Evolutionary conservation across 2,797 vertebrate genomes (phyloP).

Genomic region (Garrulus glandarius): DNA sequence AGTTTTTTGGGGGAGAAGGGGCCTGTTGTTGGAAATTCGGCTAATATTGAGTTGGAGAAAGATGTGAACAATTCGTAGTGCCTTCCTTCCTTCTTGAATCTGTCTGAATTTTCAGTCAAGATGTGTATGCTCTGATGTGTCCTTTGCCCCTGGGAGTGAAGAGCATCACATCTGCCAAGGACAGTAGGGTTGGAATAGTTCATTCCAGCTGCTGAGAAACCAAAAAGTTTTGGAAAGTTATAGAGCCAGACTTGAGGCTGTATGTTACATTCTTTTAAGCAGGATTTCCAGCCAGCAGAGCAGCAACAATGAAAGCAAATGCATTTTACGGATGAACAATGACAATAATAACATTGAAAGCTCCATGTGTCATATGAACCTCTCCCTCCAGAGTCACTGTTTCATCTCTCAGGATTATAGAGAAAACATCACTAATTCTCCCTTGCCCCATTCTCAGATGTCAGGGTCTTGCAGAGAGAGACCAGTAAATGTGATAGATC

Average conservation of each 20-base stretch:
- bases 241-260: not conserved
- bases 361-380: rapidly evolving
- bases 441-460: not conserved
- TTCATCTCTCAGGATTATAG: not conserved
- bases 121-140: rapidly evolving
- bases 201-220: not conserved
- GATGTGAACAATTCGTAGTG: not conserved
- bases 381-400: not conserved
- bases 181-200: not conserved
- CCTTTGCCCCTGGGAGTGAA: not conserved
- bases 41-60: not conserved
- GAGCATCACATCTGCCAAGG: not conserved
- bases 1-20: rapidly evolving
- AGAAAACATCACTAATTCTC: not conserved
- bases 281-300: not conserved
- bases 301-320: not conserved
- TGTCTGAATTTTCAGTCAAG: not conserved
- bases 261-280: not conserved
- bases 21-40: not conserved
- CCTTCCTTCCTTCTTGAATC: not conserved
- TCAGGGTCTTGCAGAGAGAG: not conserved
- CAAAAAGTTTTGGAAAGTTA: not conserved
- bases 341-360: not conserved
- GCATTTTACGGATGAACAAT: not conserved
- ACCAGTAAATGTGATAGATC: not conserved